phyloP scores from a whole-genome alignment of 1,140 invertebrate species.

The Gyrodactylus salaris region DNA sequence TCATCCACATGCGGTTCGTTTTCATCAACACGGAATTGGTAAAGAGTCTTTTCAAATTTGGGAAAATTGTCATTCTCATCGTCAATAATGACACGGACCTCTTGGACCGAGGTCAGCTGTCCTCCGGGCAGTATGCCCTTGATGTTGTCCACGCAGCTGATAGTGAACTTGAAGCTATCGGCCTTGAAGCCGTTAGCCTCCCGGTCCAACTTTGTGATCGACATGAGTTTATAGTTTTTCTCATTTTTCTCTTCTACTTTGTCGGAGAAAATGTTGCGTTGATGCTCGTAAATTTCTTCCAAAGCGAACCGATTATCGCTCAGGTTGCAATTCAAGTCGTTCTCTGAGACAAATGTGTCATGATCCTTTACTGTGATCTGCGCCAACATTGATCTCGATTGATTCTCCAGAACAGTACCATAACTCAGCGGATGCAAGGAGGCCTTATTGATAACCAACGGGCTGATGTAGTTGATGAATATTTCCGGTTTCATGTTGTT shows the following conservation, averaged over 20 bases:
- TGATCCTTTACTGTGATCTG: neutral
- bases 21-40: neutral
- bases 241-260: neutral
- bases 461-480: neutral
- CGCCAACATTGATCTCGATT: neutral
- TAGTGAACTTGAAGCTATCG: neutral
- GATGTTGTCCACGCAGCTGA: neutral
- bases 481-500: neutral
- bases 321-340: neutral
- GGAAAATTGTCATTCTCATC: slow-evolving; percentile 1
- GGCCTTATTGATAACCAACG: neutral
- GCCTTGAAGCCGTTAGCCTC: neutral
- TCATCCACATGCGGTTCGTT: neutral
- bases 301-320: neutral
- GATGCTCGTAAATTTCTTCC: neutral
- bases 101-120: neutral
- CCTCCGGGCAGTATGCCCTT: neutral
- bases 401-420: slow-evolving; percentile 1
- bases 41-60: neutral
- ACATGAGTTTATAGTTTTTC: neutral
- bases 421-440: neutral
- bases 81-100: neutral
- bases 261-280: neutral
- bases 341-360: neutral
- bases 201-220: neutral